Evolutionary conservation across 1,140 invertebrate genomes (phyloP).

Genomic region (Chelonus insularis): DNA sequence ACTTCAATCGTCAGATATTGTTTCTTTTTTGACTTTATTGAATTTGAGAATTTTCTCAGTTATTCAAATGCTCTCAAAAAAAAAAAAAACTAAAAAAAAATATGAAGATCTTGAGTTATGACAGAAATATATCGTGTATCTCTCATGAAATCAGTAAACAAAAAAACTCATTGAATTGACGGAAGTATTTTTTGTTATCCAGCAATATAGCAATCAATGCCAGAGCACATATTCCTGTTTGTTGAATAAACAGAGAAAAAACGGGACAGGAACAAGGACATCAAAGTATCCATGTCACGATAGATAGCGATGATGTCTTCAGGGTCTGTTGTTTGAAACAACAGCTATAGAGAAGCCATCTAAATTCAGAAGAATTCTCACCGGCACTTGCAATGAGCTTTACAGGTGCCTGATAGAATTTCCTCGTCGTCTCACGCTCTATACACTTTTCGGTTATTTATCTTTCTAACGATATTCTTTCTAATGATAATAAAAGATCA

Average conservation of each 20-base stretch:
- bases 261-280: background rate
- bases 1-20: too few species aligned
- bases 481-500: too few species aligned
- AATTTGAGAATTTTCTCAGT: too few species aligned
- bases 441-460: too few species aligned
- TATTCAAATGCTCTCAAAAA: background rate
- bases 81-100: too few species aligned
- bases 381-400: background rate
- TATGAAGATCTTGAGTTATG: too few species aligned
- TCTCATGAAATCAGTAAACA: background rate
- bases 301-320: constrained; percentile 7
- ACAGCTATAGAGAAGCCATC: constrained; percentile 23
- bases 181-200: constrained; percentile 17
- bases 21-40: too few species aligned
- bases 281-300: constrained; percentile 19
- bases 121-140: too few species aligned
- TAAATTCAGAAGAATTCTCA: constrained; percentile 15
- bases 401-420: constrained; percentile 15
- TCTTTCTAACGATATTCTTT: too few species aligned
- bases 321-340: constrained; percentile 32
- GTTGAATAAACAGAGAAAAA: constrained; percentile 23
- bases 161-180: constrained; percentile 5
- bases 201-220: constrained; percentile 17
- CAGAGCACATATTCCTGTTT: constrained; percentile 25
- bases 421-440: background rate